Evolutionary conservation across 1,140 invertebrate species (phyloP), one percentile per base, ranked within the genome.

Genomic region (Leptopilina clavipes): DNA sequence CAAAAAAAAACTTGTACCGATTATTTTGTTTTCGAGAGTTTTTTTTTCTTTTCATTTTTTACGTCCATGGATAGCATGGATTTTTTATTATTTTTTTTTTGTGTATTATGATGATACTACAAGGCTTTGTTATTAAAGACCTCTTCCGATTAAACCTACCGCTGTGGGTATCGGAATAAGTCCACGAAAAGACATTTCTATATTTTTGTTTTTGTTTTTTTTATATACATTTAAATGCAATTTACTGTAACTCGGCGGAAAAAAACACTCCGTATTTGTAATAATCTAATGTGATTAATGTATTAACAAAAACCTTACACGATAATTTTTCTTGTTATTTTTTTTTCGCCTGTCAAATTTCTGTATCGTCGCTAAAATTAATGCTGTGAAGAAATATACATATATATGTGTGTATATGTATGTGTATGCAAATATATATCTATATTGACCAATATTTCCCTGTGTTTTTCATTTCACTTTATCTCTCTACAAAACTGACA

Each of bases 281-380:
- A 84, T 85, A 83, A 82, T 81, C 81, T 86, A 85, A 83, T 84
- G 84, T 82, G 75, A 86, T 86, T 86, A 86, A 87, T 87, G 77
- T 86, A 87, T 88, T 87, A 89, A 89, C 83, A 82, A 82, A 70
- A 31, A 31, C 76, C 85, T 85, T 83, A 85, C 73, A 82, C 76
- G 70, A 82, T 79, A 76, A 80, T 77, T 81, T 81, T 81, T 72
- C 76, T 83, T 84, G 71, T 72, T 31, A 31, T 31, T 80, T 81
- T 73, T n/a, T 40, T 80, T 81, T 73, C 14, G 79, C 75, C 77
- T 86, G 85, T 86, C 84, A 88, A 88, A 86, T 86, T 31, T 86
- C 81, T 87, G 81, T 86, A 88, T 85, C 79, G 78, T 79, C 76
- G 80, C 81, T 87, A 88, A n/a, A n/a, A 40, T 85, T 89, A 87